Evolutionary conservation across 1,140 invertebrate species (phyloP).

Genomic region (Thaumatotibia leucotreta): DNA sequence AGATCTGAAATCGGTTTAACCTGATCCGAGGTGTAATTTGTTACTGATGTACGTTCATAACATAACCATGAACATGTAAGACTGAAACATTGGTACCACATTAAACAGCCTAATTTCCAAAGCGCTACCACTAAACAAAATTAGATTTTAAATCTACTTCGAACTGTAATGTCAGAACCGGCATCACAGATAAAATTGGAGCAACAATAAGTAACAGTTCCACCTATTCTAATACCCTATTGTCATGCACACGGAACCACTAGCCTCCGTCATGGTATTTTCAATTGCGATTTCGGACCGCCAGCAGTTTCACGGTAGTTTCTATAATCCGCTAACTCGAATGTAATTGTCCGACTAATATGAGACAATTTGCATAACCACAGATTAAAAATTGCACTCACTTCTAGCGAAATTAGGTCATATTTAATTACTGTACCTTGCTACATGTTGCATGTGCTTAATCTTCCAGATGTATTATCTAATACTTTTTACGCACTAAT

Average conservation of each 20-base stretch:
- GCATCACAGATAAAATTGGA: neutral
- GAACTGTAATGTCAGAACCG: neutral
- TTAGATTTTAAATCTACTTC: too few relatives aligned
- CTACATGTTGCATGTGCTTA: too few relatives aligned
- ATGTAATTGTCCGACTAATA: neutral
- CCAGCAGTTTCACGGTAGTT: neutral
- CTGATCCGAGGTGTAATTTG: too few relatives aligned
- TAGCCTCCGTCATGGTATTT: neutral
- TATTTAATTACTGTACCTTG: neutral
- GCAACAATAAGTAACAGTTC: neutral
- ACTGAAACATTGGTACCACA: too few relatives aligned
- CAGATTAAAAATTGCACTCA: neutral
- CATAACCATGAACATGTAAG: too few relatives aligned
- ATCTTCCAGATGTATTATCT: too few relatives aligned
- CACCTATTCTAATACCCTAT: neutral
- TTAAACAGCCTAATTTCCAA: too few relatives aligned
- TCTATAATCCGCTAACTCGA: constrained; percentile 1
- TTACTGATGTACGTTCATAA: too few relatives aligned
- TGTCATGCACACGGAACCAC: neutral
- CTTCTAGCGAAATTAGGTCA: neutral
- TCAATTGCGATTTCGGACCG: neutral
- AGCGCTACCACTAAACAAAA: too few relatives aligned
- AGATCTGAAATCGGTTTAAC: too few relatives aligned
- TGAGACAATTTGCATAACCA: constrained; percentile 1
- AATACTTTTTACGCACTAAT: too few relatives aligned